Base-by-base conservation (phyloP, 2,797 vertebrate species). In the Spondyliosoma cantharus region DNA sequence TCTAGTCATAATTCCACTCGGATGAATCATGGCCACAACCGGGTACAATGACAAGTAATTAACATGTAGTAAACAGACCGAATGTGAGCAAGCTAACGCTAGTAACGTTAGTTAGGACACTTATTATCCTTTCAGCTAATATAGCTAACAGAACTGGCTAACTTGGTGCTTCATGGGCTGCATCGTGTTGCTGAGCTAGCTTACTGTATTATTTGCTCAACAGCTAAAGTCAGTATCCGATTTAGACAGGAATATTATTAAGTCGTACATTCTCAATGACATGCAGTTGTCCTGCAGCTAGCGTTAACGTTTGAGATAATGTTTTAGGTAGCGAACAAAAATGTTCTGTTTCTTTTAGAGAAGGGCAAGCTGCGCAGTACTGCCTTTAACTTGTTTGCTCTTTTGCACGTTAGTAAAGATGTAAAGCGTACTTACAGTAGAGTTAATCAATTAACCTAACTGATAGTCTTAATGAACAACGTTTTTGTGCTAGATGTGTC, bases 171-270 rank as follows among this genome's bases (percentile, higher is more conserved):
- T 57, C 71, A 82, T 27, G 27, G 64, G 83, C 84, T 89, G 80
- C 87, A 91, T 92, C 89, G 85, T 91, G 91, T 78, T 83, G 76
- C 58, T 61, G 64, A 81, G 83, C 83, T 86, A 85, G 82, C 85
- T 61, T 20, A 61, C 68, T 48, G 7, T 42, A 19, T 66, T 71
- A 50, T 49, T 64, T 69, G 50, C 22, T 65, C n/a, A 69, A 12
- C 6, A 64, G 74, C 73, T 73, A 27, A 48, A 74, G 29, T 69
- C 37, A 5, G 48, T 56, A 19, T 27, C 8, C 11, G 12, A 71
- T 86, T 71, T 62, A 61, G 29, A 20, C 46, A 48, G 22, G 74
- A 24, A 9, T 54, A 20, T 60, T 45, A 52, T 4, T 42, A 13
- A 6, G 14, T 58, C 19, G 2, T 58, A 22, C 7, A 15, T 20